Evolutionary conservation across 2,888 invertebrate genomes (phyloP), one percentile per base, ranked within the genome.

Genomic region (Taphrorychus bicolor): DNA sequence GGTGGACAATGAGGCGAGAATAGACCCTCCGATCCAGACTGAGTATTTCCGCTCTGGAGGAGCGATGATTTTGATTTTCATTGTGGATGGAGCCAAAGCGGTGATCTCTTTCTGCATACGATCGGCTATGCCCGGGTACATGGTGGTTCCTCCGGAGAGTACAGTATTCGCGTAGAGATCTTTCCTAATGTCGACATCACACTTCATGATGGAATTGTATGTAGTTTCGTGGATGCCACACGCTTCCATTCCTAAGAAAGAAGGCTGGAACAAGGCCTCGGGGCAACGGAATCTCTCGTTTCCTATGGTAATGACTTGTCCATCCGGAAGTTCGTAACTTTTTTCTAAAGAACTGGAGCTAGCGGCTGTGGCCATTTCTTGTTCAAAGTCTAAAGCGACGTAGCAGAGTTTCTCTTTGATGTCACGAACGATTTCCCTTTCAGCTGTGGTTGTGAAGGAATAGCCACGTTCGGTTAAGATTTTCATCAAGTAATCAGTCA

Each of bases 131-230:
- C 95, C 95, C 57, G 95, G 95, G 85, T 95, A 95, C 95, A 95
- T 95, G 80, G 95, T 95, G 86, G 94, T 94, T 83, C 95, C 95
- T 71, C 95, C 95, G 71, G 96, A 96, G 78, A 96, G 86, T 65
- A 97, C 96, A 76, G 94, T 94, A 87, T 95, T 95, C 87, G 95
- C 95, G 85, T 96, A 96, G 85, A 96, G 85, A 85, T 96, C 95
- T 88, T 95, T 94, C 89, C 95, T 91, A 88, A 96, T 96, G 83
- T 95, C 95, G 66, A 96, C 94, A 84, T 96, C 96, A 86, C 96
- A 96, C 88, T 95, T 96, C 96, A 96, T 96, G 89, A 96, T 96
- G 65, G 94, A 94, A 84, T 96, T 95, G 90, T 95, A 97, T 23
- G 92, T 92, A 76, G 93, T 93, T 83, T 94, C 93, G 82, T 94